These are phyloP conservation scores for Rhea pennata DNA, from an alignment of 2,113 vertebrate species.

Conservation along the genomic window DNA sequence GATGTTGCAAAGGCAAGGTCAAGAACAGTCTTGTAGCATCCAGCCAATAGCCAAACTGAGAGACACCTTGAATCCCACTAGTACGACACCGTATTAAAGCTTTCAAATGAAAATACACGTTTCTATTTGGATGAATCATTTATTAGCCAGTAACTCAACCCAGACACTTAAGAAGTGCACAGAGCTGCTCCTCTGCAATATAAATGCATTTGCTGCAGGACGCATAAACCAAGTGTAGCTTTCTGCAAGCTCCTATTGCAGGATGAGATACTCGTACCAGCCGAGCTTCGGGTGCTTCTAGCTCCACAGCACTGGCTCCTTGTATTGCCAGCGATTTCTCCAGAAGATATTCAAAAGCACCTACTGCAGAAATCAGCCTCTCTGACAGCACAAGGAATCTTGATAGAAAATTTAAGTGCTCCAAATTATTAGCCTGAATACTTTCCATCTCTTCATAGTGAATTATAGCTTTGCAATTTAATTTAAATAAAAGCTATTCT, in stretches of 20 bases:
- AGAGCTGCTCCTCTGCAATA: not conserved
- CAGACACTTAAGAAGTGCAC: slow-evolving; percentile 27
- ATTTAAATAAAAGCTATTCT: slow-evolving; percentile 14
- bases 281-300: not conserved
- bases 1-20: not conserved
- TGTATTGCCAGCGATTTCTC: not conserved
- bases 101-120: slow-evolving; percentile 21
- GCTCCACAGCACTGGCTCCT: not conserved
- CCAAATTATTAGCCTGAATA: not conserved
- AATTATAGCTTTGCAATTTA: not conserved
- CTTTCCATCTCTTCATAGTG: not conserved
- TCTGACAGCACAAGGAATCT: not conserved
- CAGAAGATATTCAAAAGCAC: not conserved
- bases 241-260: not conserved
- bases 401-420: not conserved
- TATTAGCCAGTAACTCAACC: slow-evolving; percentile 31
- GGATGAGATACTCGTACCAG: not conserved
- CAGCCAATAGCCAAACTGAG: not conserved
- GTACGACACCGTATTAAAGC: not conserved
- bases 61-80: not conserved
- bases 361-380: not conserved
- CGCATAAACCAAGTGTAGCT: not conserved
- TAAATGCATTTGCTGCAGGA: not conserved
- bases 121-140: slow-evolving; percentile 33
- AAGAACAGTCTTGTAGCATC: not conserved